phyloP scores from a whole-genome alignment of 1,140 invertebrate species.

The Cotesia typhae region DNA sequence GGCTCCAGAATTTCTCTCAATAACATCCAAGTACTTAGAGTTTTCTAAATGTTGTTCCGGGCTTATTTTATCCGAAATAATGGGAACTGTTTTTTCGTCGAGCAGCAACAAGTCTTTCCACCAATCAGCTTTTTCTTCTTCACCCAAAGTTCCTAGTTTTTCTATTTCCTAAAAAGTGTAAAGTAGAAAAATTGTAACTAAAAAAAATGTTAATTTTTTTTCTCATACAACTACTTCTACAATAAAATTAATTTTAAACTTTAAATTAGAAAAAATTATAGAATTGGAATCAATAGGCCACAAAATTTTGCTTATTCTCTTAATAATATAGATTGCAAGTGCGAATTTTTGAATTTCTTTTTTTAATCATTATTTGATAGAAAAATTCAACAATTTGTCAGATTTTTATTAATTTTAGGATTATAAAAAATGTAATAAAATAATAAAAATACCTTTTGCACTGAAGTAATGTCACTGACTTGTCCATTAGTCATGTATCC shows the following conservation, averaged over 20 bases:
- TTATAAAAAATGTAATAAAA: neutral
- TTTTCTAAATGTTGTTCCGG: constrained; percentile 73
- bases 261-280: too few species aligned
- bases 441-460: constrained; percentile 53
- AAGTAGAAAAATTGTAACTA: constrained; percentile 2
- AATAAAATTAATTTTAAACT: too few species aligned
- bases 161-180: constrained; percentile 49
- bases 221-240: too few species aligned
- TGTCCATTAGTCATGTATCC: constrained; percentile 75
- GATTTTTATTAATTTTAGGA: too few species aligned
- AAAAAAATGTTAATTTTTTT: too few species aligned
- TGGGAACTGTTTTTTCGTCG: constrained; percentile 66
- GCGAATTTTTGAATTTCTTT: too few species aligned
- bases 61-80: constrained; percentile 71
- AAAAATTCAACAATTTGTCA: too few species aligned
- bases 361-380: too few species aligned
- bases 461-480: constrained; percentile 61
- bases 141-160: constrained; percentile 62
- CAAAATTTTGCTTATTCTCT: too few species aligned
- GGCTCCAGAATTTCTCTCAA: constrained; percentile 75
- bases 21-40: constrained; percentile 81
- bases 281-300: too few species aligned
- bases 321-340: too few species aligned
- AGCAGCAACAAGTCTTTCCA: constrained; percentile 68
- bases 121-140: constrained; percentile 65